Evolutionary conservation across 2,888 invertebrate genomes (phyloP).

Genomic region (Hedychridium roseum): DNA sequence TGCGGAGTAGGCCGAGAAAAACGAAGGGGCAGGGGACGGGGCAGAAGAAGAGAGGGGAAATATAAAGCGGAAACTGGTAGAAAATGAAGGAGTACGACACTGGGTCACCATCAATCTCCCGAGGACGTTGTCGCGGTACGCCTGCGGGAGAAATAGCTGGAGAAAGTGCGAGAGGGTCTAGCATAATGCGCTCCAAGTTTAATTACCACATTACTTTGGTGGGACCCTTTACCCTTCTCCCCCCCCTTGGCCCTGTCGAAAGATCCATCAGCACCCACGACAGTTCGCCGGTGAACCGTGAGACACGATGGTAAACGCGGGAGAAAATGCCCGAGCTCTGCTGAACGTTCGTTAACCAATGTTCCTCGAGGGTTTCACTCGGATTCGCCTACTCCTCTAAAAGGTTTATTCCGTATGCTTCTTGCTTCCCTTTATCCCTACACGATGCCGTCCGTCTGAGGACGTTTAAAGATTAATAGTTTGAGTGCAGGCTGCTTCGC

Average conservation of each 20-base stretch:
- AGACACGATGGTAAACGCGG: conserved; percentile 28
- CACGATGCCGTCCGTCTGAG: too few relatives aligned
- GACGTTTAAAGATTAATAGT: too few relatives aligned
- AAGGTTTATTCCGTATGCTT: too few relatives aligned
- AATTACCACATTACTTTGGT: conserved; percentile 59
- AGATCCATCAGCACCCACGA: conserved; percentile 50
- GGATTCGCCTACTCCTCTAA: too few relatives aligned
- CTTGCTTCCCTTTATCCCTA: too few relatives aligned
- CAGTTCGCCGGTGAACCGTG: conserved; percentile 32
- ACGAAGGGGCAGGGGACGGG: too few relatives aligned
- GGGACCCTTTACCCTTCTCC: conserved; percentile 33
- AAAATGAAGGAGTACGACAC: conserved; percentile 20
- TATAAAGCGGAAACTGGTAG: too few relatives aligned
- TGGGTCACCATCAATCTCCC: conserved; percentile 36
- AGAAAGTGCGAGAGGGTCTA: conserved; percentile 25
- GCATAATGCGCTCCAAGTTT: conserved; percentile 60
- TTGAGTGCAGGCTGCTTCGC: conserved; percentile 12
- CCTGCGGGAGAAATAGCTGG: conserved; percentile 21
- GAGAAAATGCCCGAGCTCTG: conserved; percentile 19
- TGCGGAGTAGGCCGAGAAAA: too few relatives aligned
- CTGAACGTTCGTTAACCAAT: too few relatives aligned
- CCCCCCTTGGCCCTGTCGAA: conserved; percentile 28
- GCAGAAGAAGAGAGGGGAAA: not conserved
- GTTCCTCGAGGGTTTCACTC: too few relatives aligned
- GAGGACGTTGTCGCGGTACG: conserved; percentile 24